Conservation (phyloP, 2,113 vertebrate species). For the Lophochroa leadbeateri region DNA sequence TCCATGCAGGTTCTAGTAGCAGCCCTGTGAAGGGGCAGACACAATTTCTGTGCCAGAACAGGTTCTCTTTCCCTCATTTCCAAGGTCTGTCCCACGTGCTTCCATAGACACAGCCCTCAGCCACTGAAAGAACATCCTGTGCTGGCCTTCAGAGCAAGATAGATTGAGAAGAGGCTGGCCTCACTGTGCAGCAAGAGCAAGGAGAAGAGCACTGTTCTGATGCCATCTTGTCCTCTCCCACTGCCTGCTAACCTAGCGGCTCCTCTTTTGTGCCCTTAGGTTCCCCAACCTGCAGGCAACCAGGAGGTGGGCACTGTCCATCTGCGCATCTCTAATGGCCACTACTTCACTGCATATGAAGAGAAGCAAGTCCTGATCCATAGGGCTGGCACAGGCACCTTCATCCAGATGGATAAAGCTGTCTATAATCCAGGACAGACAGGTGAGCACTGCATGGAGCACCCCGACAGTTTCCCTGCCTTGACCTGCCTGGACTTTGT, state of each 20-base stretch:
- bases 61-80: not conserved
- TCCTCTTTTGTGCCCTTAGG: not conserved
- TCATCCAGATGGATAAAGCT: slow-evolving; percentile 68
- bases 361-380: slow-evolving; percentile 64
- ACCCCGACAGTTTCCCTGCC: not conserved
- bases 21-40: not conserved
- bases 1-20: not conserved
- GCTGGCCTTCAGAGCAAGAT: not conserved
- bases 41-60: not conserved
- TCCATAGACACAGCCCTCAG: not conserved
- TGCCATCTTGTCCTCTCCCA: not conserved
- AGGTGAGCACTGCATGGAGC: not conserved
- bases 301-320: slow-evolving; percentile 23
- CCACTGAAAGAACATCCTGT: not conserved
- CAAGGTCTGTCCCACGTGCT: not conserved
- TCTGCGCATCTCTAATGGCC: slow-evolving; percentile 16
- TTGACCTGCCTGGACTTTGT: not conserved
- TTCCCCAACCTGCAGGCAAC: slow-evolving; percentile 8
- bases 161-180: not conserved
- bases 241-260: not conserved
- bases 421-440: slow-evolving; percentile 39
- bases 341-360: slow-evolving; percentile 33
- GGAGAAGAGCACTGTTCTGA: not conserved
- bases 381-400: slow-evolving; percentile 37
- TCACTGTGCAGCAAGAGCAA: rapidly evolving